Percentiles rank a stretch among this genome's conserved stretches.
These are phyloP conservation scores for Xiphorhynchus erythropygius DNA, from an alignment of 2,797 vertebrate genomes.

Conservation along the genomic window DNA sequence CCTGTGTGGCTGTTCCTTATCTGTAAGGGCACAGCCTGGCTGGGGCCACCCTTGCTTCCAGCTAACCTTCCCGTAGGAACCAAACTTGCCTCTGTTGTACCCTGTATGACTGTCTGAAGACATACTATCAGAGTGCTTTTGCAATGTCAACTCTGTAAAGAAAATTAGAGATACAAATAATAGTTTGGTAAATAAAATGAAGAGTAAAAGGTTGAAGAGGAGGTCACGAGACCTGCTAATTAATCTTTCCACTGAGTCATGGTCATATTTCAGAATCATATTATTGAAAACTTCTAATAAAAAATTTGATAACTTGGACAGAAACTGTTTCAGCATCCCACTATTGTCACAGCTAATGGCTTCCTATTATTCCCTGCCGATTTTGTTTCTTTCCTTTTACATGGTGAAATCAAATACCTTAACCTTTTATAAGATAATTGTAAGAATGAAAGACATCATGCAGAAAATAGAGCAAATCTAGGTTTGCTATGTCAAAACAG, in stretches of 20 bases:
- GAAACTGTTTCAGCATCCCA: background rate
- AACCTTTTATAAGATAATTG: background rate
- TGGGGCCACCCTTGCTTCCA: background rate
- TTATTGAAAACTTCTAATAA: background rate
- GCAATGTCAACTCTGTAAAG: background rate
- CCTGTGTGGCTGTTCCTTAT: background rate
- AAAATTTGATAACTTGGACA: background rate
- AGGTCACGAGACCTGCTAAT: background rate
- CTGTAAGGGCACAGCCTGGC: rapidly evolving
- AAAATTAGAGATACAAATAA: background rate
- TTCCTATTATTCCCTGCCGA: background rate
- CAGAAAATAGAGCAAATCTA: background rate
- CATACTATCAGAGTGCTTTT: background rate
- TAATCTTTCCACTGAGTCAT: background rate
- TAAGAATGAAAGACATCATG: background rate
- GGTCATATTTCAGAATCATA: background rate
- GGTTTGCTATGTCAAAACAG: background rate
- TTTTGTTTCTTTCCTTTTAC: background rate
- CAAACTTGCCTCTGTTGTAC: background rate
- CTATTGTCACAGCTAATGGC: background rate
- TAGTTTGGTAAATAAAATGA: background rate
- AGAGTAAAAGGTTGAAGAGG: background rate
- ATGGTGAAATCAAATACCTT: background rate
- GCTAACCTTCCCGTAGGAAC: background rate
- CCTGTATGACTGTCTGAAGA: background rate